Percentiles rank a stretch among this genome's conserved stretches.
Conservation (phyloP, 2,797 vertebrate species). For the Petrocephalus sullivani region DNA sequence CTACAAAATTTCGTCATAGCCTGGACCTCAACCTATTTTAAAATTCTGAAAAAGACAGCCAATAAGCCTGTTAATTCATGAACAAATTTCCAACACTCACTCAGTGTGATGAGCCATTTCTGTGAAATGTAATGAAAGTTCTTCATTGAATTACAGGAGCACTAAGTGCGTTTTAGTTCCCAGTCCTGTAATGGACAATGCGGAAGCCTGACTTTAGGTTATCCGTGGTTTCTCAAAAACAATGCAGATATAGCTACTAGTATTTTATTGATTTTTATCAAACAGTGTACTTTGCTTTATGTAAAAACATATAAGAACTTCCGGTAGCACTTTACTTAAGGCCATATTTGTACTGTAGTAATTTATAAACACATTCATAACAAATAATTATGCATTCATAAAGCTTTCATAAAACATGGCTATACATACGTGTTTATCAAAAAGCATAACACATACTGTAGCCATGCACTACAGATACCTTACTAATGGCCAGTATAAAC, state of each 20-base stretch:
- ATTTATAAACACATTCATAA: too few relatives aligned
- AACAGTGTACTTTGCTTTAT: not conserved
- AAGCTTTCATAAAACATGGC: too few relatives aligned
- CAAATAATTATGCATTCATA: too few relatives aligned
- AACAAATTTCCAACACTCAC: not conserved
- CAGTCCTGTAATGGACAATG: not conserved
- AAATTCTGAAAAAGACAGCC: not conserved
- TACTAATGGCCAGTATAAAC: too few relatives aligned
- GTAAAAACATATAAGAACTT: not conserved
- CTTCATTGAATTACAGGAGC: not conserved
- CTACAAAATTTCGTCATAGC: not conserved
- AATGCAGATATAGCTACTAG: not conserved
- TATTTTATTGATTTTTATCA: not conserved
- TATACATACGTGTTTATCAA: too few relatives aligned
- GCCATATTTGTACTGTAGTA: too few relatives aligned
- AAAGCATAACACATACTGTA: too few relatives aligned
- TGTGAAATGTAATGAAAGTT: not conserved
- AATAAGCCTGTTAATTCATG: not conserved
- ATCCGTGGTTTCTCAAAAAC: not conserved
- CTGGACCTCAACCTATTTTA: not conserved
- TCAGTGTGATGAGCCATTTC: not conserved
- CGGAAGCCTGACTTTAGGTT: not conserved
- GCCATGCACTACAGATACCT: too few relatives aligned
- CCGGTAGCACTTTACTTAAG: too few relatives aligned
- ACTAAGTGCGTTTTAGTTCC: not conserved